Base-by-base conservation (phyloP, 2,797 vertebrate genomes). In the Neosilurus hyrtlii region DNA sequence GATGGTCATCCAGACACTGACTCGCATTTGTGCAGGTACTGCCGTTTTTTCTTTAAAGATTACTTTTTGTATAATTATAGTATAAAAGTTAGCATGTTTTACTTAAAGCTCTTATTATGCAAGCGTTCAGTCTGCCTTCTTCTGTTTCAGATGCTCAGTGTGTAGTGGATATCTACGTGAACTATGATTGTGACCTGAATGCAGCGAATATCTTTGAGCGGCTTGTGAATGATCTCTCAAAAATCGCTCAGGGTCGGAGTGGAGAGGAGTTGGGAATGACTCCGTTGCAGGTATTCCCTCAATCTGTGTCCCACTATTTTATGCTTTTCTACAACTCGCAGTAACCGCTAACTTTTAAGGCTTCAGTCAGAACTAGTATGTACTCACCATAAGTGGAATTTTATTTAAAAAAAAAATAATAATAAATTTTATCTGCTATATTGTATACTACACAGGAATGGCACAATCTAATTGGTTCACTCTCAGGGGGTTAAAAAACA, bases 1-100 rank as follows among this genome's bases (percentile, higher is more conserved):
- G 97, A 99, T 99, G 97, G 97, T 99, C 56, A 99, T 98, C 90
- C 97, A 99, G 92, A 98, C 97, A 8, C 93, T 99, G 76, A 99
- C 97, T 4, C 96, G 97, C 87, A 99, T 99, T 92, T 99, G 97
- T 92, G 97, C 97, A 96, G 97, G 97, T 99, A 93, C 15, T 54
- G 6, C 7, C 20, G 24, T 2, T 22, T 8, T 1, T 72, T 54
- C 8, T 63, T 35, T 6, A 10, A 3, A 30, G 30, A 30, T 30
- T 30, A 30, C 30, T 30, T 30, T 30, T 30, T 2, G 30, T 30
- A 30, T 30, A 30, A 30, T 30, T 30, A 30, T 30, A 30, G n/a
- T n/a, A n/a, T n/a, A 30, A 30, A 30, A 30, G 30, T 18, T 43
- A 68, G 51, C 65, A 15, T 68, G 12, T 51, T 57, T 52, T 10